phyloP scores from a whole-genome alignment of 2,797 vertebrate species.

The Pseudochaenichthys georgianus region DNA sequence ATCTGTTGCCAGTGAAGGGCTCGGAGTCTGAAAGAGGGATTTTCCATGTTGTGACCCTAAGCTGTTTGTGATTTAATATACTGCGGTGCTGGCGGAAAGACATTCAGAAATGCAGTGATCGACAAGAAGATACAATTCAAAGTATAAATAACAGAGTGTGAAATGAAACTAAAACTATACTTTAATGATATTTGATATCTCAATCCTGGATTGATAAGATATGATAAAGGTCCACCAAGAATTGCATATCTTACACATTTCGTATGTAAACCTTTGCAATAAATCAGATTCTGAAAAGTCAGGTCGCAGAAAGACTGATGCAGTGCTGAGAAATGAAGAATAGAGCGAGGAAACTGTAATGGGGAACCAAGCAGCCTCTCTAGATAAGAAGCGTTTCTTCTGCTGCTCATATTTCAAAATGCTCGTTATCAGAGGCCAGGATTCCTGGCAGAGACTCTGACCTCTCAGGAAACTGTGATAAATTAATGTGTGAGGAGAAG shows the following conservation, averaged over 20 bases:
- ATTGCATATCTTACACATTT: no score
- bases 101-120: not conserved
- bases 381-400: constrained; percentile 6
- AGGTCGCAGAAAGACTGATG: not conserved
- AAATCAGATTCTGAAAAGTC: no score
- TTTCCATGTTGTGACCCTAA: constrained; percentile 50
- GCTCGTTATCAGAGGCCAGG: constrained; percentile 16
- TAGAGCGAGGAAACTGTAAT: not conserved
- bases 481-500: constrained; percentile 32
- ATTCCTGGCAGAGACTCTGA: constrained; percentile 30
- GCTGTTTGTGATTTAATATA: constrained; percentile 25
- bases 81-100: constrained; percentile 20
- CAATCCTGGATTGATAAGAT: not conserved
- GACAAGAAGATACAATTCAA: constrained; percentile 4
- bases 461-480: constrained; percentile 18
- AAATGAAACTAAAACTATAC: not conserved
- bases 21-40: constrained; percentile 24
- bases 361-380: not conserved
- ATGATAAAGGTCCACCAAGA: not conserved
- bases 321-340: not conserved
- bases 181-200: not conserved
- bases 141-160: not conserved
- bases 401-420: constrained; percentile 11
- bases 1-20: constrained; percentile 35
- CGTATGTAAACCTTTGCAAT: no score